Evolutionary conservation across 2,888 invertebrate species (phyloP), one percentile per base, ranked within the genome.

Genomic region (Callyntrura sp.): DNA sequence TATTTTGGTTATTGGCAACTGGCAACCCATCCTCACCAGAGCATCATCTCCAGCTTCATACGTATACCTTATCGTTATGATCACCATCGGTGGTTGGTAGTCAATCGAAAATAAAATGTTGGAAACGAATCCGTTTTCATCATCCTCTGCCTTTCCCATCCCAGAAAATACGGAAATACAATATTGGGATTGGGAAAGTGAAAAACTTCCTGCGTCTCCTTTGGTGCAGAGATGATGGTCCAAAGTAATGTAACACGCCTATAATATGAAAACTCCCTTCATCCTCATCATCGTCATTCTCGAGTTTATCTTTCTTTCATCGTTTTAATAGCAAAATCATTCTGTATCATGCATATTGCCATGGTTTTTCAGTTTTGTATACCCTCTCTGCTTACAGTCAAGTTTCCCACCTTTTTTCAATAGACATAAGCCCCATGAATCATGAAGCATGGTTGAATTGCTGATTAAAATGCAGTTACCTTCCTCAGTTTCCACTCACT

Each of bases 181-280:
- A 81, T 60, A 60, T 81, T 57, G 60, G 60, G 81, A 81, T 81
- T 81, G 81, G 81, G 28, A 81, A 81, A 81, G 35, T 60, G 57
- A 81, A 57, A 55, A 81, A 23, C 60, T 81, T 81, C 81, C 81
- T 57, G 73, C 9, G 43, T 73, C 8, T 14, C 70, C 4, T 65
- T 65, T 65, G n/a, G n/a, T n/a, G n/a, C n/a, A n/a, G n/a, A n/a
- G n/a, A n/a, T n/a, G n/a, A n/a, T n/a, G n/a, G n/a, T n/a, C n/a
- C 23, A 5, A 11, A 23, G 28, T 65, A 28, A 55, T 55, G 55
- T 55, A 55, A 55, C 14, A 11, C 55, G 45, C n/a, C 3, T 55
- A 55, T 55, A 12, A 55, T 14, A 55, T 5, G 45, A 45, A 45
- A n/a, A n/a, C n/a, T n/a, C n/a, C n/a, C n/a, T n/a, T n/a, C n/a